Percentiles rank a stretch among this genome's conserved stretches.
phyloP scores from a whole-genome alignment of 2,888 invertebrate species.

The Heteromurus nitidus region DNA sequence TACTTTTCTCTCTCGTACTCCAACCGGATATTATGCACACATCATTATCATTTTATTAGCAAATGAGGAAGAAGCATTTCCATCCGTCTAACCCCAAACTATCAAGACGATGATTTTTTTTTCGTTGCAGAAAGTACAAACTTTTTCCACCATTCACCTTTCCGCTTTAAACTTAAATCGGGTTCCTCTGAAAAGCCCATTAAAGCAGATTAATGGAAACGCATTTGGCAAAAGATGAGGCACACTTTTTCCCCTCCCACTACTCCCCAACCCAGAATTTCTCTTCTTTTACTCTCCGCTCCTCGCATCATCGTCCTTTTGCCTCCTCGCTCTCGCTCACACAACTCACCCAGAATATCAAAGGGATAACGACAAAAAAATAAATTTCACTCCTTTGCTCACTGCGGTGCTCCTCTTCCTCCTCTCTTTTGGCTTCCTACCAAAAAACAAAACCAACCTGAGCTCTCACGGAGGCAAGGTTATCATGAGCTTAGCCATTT shows the following conservation, averaged over 20 bases:
- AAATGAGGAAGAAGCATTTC: background rate
- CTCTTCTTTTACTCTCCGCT: slow-evolving; percentile 2
- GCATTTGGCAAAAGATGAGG: slow-evolving; percentile 37
- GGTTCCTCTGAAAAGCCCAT: slow-evolving; percentile 36
- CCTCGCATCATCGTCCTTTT: no score
- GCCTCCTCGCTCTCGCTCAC: no score
- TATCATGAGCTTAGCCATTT: no score
- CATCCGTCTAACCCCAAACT: background rate
- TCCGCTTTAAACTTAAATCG: background rate
- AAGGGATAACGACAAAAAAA: slow-evolving; percentile 6
- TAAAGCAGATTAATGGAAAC: slow-evolving; percentile 37
- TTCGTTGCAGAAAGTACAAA: background rate
- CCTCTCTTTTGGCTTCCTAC: slow-evolving; percentile 19
- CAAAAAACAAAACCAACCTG: slow-evolving; percentile 34
- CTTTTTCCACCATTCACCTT: background rate
- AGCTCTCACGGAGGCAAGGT: background rate
- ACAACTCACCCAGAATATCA: background rate
- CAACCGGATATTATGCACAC: background rate
- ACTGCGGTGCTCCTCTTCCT: background rate
- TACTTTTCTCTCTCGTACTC: background rate
- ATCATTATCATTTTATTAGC: background rate
- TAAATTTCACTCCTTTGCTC: slow-evolving; percentile 8
- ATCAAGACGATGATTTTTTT: background rate
- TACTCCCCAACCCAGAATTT: slow-evolving; percentile 23
- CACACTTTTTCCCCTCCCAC: background rate